Percentiles rank a stretch among this genome's conserved stretches.
These are phyloP conservation scores for Phengaris arion DNA, from an alignment of 2,888 invertebrate species.

Conservation along the genomic window DNA sequence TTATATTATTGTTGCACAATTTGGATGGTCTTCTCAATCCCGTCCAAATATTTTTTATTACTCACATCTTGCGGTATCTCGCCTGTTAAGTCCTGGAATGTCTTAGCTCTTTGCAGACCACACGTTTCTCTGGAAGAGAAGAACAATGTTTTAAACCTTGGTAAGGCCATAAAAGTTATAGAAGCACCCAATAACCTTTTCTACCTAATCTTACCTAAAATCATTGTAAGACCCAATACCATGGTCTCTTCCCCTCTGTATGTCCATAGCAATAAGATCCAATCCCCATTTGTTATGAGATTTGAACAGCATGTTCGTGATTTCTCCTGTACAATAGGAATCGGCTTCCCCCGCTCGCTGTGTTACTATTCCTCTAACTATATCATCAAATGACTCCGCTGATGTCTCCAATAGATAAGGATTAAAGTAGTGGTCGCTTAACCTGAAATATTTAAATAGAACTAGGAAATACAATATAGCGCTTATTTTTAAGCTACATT, in stretches of 20 bases:
- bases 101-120: slow-evolving; percentile 83
- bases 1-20: neutral
- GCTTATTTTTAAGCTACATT: neutral
- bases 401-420: slow-evolving; percentile 75
- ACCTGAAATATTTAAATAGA: slow-evolving; percentile 49
- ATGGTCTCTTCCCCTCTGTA: slow-evolving; percentile 83
- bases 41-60: slow-evolving; percentile 32
- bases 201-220: slow-evolving; percentile 65
- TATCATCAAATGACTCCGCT: slow-evolving; percentile 70
- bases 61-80: slow-evolving; percentile 83
- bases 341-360: slow-evolving; percentile 80
- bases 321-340: slow-evolving; percentile 72
- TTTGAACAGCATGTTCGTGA: slow-evolving; percentile 66
- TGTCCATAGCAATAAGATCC: slow-evolving; percentile 82
- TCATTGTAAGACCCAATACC: slow-evolving; percentile 82
- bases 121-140: slow-evolving; percentile 84
- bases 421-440: slow-evolving; percentile 79
- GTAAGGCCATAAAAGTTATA: neutral
- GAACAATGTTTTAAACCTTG: neutral
- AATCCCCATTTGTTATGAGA: slow-evolving; percentile 73
- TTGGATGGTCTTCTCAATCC: neutral
- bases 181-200: neutral
- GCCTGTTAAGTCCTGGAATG: slow-evolving; percentile 85
- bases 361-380: slow-evolving; percentile 76
- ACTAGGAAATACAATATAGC: neutral